Evolutionary conservation across 2,888 invertebrate genomes (phyloP), one percentile per base, ranked within the genome.

Genomic region (Theristus sp.): DNA sequence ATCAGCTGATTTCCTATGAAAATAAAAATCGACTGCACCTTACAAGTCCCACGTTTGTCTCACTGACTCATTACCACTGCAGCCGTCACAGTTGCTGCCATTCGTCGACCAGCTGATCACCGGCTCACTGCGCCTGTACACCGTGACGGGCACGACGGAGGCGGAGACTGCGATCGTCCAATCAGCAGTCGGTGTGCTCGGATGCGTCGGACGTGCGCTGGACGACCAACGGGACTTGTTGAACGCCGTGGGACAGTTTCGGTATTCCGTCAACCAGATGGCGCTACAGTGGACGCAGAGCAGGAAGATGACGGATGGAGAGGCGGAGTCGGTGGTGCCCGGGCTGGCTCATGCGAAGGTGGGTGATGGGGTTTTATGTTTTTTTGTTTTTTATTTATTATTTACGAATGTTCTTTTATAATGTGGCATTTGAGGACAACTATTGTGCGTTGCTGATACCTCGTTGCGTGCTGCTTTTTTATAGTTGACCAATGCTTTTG

Each of bases 111-210:
- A 61, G 2, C 58, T 70, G 20, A 31, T 70, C 38, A n/a, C n/a
- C n/a, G n/a, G n/a, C n/a, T n/a, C n/a, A n/a, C n/a, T n/a, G n/a
- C n/a, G n/a, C n/a, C n/a, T n/a, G n/a, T 87, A 88, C 75, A 80
- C 94, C 61, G 78, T 93, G 65, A 82, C 90, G 60, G 89, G 89
- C 2, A 81, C 93, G 60, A 82, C 94, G 62, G 83, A 85, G 71
- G 77, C 93, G 64, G 85, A 93, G 74, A 86, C 84, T 59, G 84
- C 85, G 66, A 85, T 89, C 27, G 77, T 89, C 57, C 82, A 85
- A 67, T 84, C 87, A 77, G 84, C 87, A 31, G 90, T 93, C 86
- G 90, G 90, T 73, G 90, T 91, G 57, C 80, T 96, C 13, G 49
- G 20, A 6, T 24, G 3, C 13, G 3, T 49, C 13, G n/a, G 6